Evolutionary conservation across 1,140 invertebrate genomes (phyloP).

Genomic region (Homarus americanus): DNA sequence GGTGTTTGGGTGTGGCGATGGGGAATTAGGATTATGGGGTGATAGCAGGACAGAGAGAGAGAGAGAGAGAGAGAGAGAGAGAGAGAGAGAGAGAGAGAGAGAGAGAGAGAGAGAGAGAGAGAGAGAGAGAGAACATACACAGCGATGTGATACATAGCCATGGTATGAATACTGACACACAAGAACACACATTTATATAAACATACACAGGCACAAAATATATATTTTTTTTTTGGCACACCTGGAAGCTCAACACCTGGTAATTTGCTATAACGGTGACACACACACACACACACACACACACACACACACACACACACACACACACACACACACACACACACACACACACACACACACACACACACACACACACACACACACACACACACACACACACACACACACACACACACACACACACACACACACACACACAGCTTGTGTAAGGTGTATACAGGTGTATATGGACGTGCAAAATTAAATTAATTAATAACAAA

Average conservation of each 20-base stretch:
- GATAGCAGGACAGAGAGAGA: slow-evolving; percentile 15
- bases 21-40: not conserved
- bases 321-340: not conserved
- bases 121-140: slow-evolving; percentile 24
- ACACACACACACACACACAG: not conserved
- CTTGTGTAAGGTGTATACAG: too few species aligned
- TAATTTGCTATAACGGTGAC: not conserved
- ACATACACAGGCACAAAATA: too few species aligned
- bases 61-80: slow-evolving; percentile 47
- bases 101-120: slow-evolving; percentile 34
- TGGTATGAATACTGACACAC: too few species aligned
- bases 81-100: slow-evolving; percentile 38
- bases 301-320: slow-evolving; percentile 1
- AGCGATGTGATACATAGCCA: too few species aligned
- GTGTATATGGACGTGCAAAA: too few species aligned
- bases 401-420: not conserved
- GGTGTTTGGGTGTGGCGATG: too few species aligned
- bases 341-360: slow-evolving; percentile 21
- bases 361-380: slow-evolving; percentile 20
- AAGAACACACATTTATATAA: too few species aligned
- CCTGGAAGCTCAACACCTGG: not conserved
- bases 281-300: slow-evolving; percentile 3
- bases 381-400: slow-evolving; percentile 35
- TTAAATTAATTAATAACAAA: too few species aligned
- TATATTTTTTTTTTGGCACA: too few species aligned